phyloP scores from a whole-genome alignment of 2,888 invertebrate species.

The Drosophila flavopinicola region DNA sequence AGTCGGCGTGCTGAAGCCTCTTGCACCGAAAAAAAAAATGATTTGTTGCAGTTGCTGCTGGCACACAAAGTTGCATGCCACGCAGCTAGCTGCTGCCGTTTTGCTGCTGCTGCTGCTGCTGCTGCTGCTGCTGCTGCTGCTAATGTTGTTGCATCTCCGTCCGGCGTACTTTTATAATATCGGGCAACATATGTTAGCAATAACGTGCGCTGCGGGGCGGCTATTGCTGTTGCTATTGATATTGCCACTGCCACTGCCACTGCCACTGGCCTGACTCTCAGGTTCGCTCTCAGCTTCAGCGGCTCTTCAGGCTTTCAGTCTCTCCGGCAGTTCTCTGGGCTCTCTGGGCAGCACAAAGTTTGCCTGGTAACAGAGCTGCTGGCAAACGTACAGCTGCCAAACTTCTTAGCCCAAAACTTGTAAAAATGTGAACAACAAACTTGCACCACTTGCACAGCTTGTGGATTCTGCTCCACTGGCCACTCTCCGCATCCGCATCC shows the following conservation, averaged over 20 bases:
- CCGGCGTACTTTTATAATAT: constrained; percentile 70
- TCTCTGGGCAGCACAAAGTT: too few species aligned
- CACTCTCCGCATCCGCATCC: neutral
- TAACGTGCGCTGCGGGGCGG: constrained; percentile 54
- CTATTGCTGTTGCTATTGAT: constrained; percentile 16
- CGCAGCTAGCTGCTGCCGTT: constrained; percentile 12
- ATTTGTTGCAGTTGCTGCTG: constrained; percentile 46
- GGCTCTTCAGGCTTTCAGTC: too few species aligned
- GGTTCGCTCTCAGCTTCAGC: constrained; percentile 5
- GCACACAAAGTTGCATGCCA: constrained; percentile 38
- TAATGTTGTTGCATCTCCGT: constrained; percentile 40
- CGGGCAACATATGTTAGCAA: constrained; percentile 71
- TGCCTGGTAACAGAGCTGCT: too few species aligned
- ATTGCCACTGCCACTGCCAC: too few species aligned
- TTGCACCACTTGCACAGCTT: constrained; percentile 55
- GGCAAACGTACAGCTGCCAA: constrained; percentile 25
- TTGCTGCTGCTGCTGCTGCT: constrained; percentile 4
- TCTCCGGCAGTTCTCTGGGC: too few species aligned
- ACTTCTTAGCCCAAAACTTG: constrained; percentile 38
- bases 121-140: constrained; percentile 27
- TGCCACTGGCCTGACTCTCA: constrained; percentile 16
- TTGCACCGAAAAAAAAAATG: constrained; percentile 29
- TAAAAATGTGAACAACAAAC: constrained; percentile 50
- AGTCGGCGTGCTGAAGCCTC: constrained; percentile 3
- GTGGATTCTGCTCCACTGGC: constrained; percentile 37